Base-by-base conservation (phyloP, 2,888 invertebrate genomes). In the Athalia cordata region DNA sequence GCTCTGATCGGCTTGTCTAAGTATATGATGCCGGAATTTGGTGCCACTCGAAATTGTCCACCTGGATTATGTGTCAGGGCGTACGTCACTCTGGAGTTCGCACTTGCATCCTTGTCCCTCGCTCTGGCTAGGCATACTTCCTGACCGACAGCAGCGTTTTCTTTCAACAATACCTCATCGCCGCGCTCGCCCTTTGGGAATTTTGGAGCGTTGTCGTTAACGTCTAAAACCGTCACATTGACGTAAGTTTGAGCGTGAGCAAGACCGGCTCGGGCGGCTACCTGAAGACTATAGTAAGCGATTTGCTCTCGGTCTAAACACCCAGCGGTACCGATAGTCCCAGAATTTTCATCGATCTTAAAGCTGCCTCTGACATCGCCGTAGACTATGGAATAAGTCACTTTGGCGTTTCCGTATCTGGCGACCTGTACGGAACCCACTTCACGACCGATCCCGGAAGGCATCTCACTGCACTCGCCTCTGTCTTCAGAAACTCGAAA, bases 131-230 rank as follows among this genome's bases (percentile, higher is more conserved):
- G 93, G 90, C 96, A 97, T 52, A 98, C 95, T 91, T 98, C 97
- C 90, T 97, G 97, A 0, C 98, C 98, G 55, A 98, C 96, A 29
- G 98, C 98, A 84, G 96, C 95, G 89, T 98, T 97, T 91, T 98
- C 98, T 13, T 94, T 93, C 79, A 98, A 92, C 80, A 92, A 92
- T 66, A 97, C 94, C 89, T 96, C 95, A 87, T 96, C 96, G 0
- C 85, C 86, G 1, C 85, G 82, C 85, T 94, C 94, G 81, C 95
- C 95, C 85, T 94, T 93, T 43, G 94, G 93, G 89, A 97, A 97
- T 81, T 93, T 92, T 4, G 99, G 99, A 78, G 95, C 93, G 89
- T 98, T 98, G 90, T 99, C 98, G 90, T 99, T 99, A 4, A 97
- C 92, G 91, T 99, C 98, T 61, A 94, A 90, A 5, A 99, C 93